Evolutionary conservation across 2,113 vertebrate species (phyloP), one percentile per base, ranked within the genome.

Genomic region (Rana temporaria): DNA sequence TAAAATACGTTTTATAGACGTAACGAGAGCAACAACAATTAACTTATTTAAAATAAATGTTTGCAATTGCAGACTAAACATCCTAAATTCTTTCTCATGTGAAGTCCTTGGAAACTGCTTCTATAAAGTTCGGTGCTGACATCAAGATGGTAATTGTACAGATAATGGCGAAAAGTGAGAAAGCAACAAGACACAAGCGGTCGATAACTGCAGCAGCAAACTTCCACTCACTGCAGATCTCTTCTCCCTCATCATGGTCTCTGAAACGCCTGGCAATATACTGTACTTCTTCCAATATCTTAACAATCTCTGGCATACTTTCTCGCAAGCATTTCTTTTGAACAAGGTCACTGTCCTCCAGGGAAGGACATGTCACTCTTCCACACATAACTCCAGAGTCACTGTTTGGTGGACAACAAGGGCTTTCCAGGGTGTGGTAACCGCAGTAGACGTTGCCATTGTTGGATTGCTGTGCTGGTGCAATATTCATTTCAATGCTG

Each of bases 21-120:
- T 73, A 22, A 75, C 72, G 55, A 81, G 48, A 81, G 59, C 60
- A 72, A 55, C 8, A 56, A 65, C 65, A 73, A 30, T 38, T 8
- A 71, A 63, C 48, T 30, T 71, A 22, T 59, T 4, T 63, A 14
- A 15, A 16, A 62, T 42, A 32, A 65, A 16, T 71, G 38, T 62
- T 75, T 62, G 5, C 32, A 14, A 19, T 32, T 17, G 38, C 18
- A 48, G n/a, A 15, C 19, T 30, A 19, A n/a, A 5, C 22, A 16
- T 16, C 14, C 32, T 20, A 3, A 3, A 48, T 42, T 17, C 66
- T 24, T 20, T 6, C 7, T 94, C 91, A 96, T 79, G 95, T 92
- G 86, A 96, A 97, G 91, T 97, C 95, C 87, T 97, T 97, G 48
- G 95, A 94, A 85, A 97, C 95, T 0, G 96, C 96, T 88, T 97